Percentiles rank a stretch among this genome's conserved stretches.
These are phyloP conservation scores for Dendroctonus ponderosae DNA, from an alignment of 1,140 invertebrate genomes.

Conservation along the genomic window DNA sequence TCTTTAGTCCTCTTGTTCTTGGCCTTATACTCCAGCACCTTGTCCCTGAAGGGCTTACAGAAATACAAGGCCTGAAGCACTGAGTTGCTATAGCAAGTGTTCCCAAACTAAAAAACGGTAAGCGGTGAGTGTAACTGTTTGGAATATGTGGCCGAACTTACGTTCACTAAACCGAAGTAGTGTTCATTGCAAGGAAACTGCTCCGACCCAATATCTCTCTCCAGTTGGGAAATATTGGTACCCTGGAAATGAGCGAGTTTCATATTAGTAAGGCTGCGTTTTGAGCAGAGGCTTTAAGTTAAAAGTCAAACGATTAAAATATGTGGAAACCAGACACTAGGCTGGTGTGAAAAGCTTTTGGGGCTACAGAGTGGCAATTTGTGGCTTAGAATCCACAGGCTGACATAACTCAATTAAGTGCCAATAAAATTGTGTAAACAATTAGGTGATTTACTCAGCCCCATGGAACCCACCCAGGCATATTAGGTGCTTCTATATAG, in stretches of 20 bases:
- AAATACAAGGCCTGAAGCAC: slow-evolving; percentile 99
- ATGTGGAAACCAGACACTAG: too few relatives aligned
- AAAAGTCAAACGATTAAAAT: too few relatives aligned
- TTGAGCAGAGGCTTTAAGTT: too few relatives aligned
- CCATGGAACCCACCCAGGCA: too few relatives aligned
- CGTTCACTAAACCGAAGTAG: slow-evolving; percentile 98
- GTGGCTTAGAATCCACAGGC: too few relatives aligned
- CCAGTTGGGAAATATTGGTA: slow-evolving; percentile 95
- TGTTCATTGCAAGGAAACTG: slow-evolving; percentile 97
- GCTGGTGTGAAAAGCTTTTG: too few relatives aligned
- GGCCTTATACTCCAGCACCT: slow-evolving; percentile 97
- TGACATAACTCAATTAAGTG: too few relatives aligned
- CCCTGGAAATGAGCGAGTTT: slow-evolving; percentile 63
- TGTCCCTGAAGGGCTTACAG: slow-evolving; percentile 97
- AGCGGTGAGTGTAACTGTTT: neutral
- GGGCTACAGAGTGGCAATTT: too few relatives aligned
- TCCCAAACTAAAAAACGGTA: slow-evolving; percentile 87
- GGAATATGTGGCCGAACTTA: slow-evolving; percentile 55
- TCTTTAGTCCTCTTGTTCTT: slow-evolving; percentile 98
- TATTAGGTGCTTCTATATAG: slow-evolving; percentile 9
- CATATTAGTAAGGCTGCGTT: neutral
- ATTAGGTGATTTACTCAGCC: too few relatives aligned
- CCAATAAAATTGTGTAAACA: too few relatives aligned
- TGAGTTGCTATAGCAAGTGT: slow-evolving; percentile 99
- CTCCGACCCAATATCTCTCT: slow-evolving; percentile 96